These are phyloP conservation scores for Leptestheria dahalacensis DNA, from an alignment of 1,140 invertebrate species.

Conservation along the genomic window DNA sequence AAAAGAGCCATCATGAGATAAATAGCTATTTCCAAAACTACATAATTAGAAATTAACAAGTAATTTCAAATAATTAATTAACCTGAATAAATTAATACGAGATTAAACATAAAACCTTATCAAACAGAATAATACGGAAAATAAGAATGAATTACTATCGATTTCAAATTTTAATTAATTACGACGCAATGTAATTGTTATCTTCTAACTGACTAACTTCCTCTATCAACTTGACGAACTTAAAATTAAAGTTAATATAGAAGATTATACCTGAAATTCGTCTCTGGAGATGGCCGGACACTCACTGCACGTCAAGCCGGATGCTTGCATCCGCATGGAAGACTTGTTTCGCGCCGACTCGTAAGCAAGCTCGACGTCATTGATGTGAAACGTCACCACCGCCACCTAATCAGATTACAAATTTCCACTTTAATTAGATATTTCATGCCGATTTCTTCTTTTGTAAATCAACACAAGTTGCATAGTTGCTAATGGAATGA, in stretches of 20 bases:
- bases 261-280: slow-evolving; percentile 66
- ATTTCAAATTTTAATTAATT: no score
- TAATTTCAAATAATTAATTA: no score
- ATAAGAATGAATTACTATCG: no score
- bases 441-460: no score
- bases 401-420: slow-evolving; percentile 43
- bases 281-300: slow-evolving; percentile 78
- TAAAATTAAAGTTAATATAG: neutral
- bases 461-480: slow-evolving; percentile 13
- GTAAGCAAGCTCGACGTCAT: slow-evolving; percentile 63
- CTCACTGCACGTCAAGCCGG: slow-evolving; percentile 58
- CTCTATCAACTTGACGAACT: no score
- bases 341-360: slow-evolving; percentile 60
- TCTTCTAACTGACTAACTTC: no score
- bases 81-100: no score
- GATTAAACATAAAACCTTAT: no score
- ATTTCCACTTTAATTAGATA: no score
- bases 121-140: no score
- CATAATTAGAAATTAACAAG: neutral
- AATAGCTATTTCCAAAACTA: neutral
- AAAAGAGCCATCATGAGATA: neutral
- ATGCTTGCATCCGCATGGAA: slow-evolving; percentile 54
- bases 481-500: neutral
- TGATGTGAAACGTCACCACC: slow-evolving; percentile 61
- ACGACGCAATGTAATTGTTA: no score